Evolutionary conservation across 2,888 invertebrate genomes (phyloP).

Genomic region (Gandaritis pyraliata): DNA sequence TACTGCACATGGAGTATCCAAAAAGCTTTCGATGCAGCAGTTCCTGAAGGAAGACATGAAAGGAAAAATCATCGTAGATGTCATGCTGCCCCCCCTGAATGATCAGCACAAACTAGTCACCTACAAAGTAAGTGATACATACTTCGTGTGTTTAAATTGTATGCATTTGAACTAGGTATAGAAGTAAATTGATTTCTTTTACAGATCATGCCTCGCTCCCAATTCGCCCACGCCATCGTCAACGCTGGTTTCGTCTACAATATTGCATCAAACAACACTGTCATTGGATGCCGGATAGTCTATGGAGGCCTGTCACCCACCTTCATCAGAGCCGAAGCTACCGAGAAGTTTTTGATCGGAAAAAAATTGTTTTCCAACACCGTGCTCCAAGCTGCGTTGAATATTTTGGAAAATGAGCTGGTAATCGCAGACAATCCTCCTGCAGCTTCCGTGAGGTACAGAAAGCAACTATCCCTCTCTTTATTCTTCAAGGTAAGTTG

Average conservation of each 20-base stretch:
- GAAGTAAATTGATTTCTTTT: background rate
- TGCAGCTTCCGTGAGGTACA: conserved; percentile 83
- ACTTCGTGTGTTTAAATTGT: too few species aligned
- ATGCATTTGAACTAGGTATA: too few species aligned
- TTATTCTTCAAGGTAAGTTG: conserved; percentile 83
- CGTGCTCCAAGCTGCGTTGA: conserved; percentile 67
- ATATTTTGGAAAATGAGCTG: conserved; percentile 55
- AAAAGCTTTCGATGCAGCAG: conserved; percentile 62
- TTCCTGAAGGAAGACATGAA: conserved; percentile 74
- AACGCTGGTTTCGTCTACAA: conserved; percentile 89
- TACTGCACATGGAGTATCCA: conserved; percentile 43
- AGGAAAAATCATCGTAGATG: conserved; percentile 59
- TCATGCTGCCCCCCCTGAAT: conserved; percentile 57
- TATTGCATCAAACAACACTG: conserved; percentile 67
- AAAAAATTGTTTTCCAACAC: conserved; percentile 68
- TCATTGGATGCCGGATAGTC: conserved; percentile 80
- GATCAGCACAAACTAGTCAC: conserved; percentile 48
- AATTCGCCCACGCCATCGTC: conserved; percentile 90
- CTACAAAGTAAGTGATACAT: conserved; percentile 52
- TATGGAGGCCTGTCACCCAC: conserved; percentile 83
- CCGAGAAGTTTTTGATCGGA: conserved; percentile 77
- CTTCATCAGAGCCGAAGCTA: conserved; percentile 76
- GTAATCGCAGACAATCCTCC: conserved; percentile 65
- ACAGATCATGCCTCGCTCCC: conserved; percentile 89
- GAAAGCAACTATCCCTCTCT: conserved; percentile 84